A percentile compares a stretch with the other conserved stretches of the same genome.
Evolutionary conservation across 2,113 vertebrate genomes (phyloP).

Genomic region (Ochotona curzoniae): DNA sequence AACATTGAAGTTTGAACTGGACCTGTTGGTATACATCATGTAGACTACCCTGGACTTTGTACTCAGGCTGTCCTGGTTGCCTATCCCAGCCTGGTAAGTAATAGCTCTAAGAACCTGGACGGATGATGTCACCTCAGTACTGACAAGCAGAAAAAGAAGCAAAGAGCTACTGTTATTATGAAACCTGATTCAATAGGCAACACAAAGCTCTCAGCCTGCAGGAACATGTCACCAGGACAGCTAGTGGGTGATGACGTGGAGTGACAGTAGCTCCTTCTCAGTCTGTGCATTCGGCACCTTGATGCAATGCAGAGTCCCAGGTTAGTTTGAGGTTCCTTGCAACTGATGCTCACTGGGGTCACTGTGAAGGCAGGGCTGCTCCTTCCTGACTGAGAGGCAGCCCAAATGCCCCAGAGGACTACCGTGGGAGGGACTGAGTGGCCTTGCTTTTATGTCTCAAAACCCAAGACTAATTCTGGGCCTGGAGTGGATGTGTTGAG

Average conservation of each 20-base stretch:
- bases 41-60: background rate
- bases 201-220: background rate
- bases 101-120: background rate
- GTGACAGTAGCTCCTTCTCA: background rate
- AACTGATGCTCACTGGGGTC: background rate
- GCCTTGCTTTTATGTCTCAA: background rate
- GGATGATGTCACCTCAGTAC: background rate
- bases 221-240: background rate
- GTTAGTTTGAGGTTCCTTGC: background rate
- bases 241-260: background rate
- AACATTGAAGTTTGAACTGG: background rate
- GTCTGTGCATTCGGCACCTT: background rate
- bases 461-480: constrained; percentile 17
- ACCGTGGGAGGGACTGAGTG: background rate
- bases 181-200: constrained; percentile 3
- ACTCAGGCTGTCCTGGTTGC: background rate
- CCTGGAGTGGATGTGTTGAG: background rate
- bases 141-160: background rate
- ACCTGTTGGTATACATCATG: background rate
- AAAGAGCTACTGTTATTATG: background rate
- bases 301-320: background rate
- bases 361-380: background rate
- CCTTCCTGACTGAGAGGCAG: background rate
- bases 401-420: background rate
- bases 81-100: background rate